Evolutionary conservation across 2,888 invertebrate species (phyloP), one percentile per base, ranked within the genome.

Genomic region (Fragum fragum): DNA sequence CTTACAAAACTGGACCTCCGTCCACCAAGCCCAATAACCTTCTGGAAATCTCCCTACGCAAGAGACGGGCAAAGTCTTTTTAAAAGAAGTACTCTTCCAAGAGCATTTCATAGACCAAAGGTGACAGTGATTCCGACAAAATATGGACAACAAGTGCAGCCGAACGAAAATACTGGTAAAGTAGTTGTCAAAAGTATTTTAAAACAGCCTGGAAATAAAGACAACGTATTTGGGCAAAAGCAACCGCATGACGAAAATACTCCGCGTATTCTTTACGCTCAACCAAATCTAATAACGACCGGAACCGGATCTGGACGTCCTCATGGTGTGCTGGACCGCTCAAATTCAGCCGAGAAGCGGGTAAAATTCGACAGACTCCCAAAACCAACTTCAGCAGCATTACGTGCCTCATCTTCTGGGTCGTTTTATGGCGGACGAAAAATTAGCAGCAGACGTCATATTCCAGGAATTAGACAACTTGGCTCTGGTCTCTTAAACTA

Each of bases 251-350:
- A 28, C 0, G 55, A 71, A 57, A 26, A n/a, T 36, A 42, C 59
- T 7, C 42, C 55, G 16, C 32, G 73, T 57, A 39, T n/a, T 26
- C 9, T 39, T 18, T 39, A 73, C 29, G 47, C 39, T 26, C 39
- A 72, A 47, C 77, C 68, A 14, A 78, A 78, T 42, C 42, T 82
- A 6, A 82, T 82, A 28, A 82, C 78, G 1, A 82, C 81, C 42
- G 81, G 81, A 16, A 82, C 78, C 23, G 81, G 81, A 28, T 72
- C 55, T 23, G 81, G 74, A 2, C 42, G 59, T 18, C 81, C 81
- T 7, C 78, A 82, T 32, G 81, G 81, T 18, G 32, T 29, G 3
- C 42, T 53, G 26, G 70, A 57, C 6, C 59, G 81, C 16, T 36
- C 75, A 47, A 63, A 72, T 68, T 72, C 81, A 0, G 71, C 72